Percentiles rank a stretch among this genome's conserved stretches.
phyloP scores from a whole-genome alignment of 2,888 invertebrate genomes.

The Ctenicera cuprea region DNA sequence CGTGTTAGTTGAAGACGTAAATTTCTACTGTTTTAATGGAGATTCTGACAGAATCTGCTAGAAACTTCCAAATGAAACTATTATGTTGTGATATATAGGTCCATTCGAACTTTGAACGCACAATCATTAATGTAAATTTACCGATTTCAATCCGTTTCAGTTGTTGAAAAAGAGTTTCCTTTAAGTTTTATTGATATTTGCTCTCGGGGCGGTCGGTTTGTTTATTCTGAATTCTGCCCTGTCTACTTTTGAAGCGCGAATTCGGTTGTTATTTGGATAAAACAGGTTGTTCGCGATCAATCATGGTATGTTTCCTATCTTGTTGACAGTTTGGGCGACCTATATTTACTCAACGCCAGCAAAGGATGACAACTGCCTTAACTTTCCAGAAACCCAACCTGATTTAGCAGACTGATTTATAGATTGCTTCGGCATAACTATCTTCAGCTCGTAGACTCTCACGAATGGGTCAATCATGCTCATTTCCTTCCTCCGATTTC shows the following conservation, averaged over 20 bases:
- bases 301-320: conserved; percentile 28
- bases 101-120: conserved; percentile 33
- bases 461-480: conserved; percentile 25
- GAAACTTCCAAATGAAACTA: conserved; percentile 36
- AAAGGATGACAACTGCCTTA: conserved; percentile 32
- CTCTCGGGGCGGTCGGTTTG: conserved; percentile 20
- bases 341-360: conserved; percentile 29
- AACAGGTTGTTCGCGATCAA: conserved; percentile 34
- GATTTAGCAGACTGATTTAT: conserved; percentile 31
- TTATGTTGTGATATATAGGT: conserved; percentile 27
- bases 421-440: conserved; percentile 25
- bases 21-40: conserved; percentile 31
- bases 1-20: conserved; percentile 25
- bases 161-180: conserved; percentile 19
- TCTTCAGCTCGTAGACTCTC: conserved; percentile 18
- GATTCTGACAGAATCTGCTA: conserved; percentile 18
- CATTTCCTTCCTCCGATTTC: conserved; percentile 26
- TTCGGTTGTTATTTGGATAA: conserved; percentile 31
- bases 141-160: conserved; percentile 30
- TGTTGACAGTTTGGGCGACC: conserved; percentile 32
- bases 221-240: conserved; percentile 28
- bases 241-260: conserved; percentile 27
- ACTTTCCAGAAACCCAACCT: conserved; percentile 25
- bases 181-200: conserved; percentile 35
- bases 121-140: conserved; percentile 38